These are phyloP conservation scores for Sander vitreus DNA, from an alignment of 2,113 vertebrate genomes.

Conservation along the genomic window DNA sequence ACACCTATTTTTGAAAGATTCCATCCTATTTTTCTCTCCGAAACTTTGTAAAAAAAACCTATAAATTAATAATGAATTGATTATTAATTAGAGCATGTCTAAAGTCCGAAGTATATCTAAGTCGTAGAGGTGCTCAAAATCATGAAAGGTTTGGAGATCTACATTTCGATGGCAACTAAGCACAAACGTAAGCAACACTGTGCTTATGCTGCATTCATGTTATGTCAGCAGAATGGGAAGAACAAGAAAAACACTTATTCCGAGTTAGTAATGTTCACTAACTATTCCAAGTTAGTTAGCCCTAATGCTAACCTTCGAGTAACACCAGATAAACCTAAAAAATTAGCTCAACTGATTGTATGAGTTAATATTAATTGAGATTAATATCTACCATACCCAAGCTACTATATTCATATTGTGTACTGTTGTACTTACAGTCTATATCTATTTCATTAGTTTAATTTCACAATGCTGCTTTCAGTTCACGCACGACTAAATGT, in stretches of 20 bases:
- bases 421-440: background rate
- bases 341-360: background rate
- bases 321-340: background rate
- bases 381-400: background rate
- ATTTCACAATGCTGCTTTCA: background rate
- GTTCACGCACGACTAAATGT: slow-evolving; percentile 11
- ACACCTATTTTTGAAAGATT: background rate
- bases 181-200: background rate
- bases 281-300: background rate
- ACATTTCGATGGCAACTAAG: no score
- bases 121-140: background rate
- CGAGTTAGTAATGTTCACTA: background rate
- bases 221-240: background rate
- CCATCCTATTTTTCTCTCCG: background rate
- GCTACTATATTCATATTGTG: background rate
- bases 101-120: background rate
- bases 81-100: background rate
- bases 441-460: no score
- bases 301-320: background rate
- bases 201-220: background rate
- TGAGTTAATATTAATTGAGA: background rate
- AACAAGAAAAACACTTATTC: background rate
- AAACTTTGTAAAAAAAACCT: background rate
- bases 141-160: background rate
- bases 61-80: no score